Conservation (phyloP, 2,888 invertebrate genomes). For the Kryphioiulus occultus region DNA sequence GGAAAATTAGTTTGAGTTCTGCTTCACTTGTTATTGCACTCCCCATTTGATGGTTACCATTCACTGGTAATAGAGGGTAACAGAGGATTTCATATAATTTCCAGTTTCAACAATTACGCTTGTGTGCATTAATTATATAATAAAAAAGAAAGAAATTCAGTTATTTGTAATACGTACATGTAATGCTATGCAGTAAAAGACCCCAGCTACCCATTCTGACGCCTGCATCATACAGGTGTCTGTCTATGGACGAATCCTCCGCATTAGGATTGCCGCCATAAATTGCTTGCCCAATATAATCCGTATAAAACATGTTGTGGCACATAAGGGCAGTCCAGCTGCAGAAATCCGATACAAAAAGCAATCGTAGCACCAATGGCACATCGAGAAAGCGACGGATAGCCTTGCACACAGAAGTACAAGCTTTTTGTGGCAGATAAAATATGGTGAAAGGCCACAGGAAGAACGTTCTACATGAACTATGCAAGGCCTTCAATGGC, state of each 20-base stretch:
- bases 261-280: conserved; percentile 58
- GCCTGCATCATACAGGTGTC: conserved; percentile 58
- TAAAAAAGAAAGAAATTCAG: too few species aligned
- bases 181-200: conserved; percentile 59
- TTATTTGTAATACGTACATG: conserved; percentile 55
- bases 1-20: not conserved
- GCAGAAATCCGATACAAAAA: conserved; percentile 58
- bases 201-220: conserved; percentile 60
- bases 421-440: conserved; percentile 11
- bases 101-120: not conserved
- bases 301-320: conserved; percentile 60
- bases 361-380: conserved; percentile 56
- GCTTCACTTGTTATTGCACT: not conserved
- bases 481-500: not conserved
- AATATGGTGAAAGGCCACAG: not conserved
- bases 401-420: not conserved
- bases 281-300: conserved; percentile 60
- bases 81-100: not conserved
- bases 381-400: conserved; percentile 50
- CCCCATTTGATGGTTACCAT: not conserved
- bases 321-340: conserved; percentile 60
- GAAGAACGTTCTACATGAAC: not conserved
- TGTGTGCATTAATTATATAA: not conserved
- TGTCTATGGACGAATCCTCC: conserved; percentile 53
- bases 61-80: not conserved